Base-by-base conservation (phyloP, 2,888 invertebrate genomes). In the Sphecodes monilicornis region DNA sequence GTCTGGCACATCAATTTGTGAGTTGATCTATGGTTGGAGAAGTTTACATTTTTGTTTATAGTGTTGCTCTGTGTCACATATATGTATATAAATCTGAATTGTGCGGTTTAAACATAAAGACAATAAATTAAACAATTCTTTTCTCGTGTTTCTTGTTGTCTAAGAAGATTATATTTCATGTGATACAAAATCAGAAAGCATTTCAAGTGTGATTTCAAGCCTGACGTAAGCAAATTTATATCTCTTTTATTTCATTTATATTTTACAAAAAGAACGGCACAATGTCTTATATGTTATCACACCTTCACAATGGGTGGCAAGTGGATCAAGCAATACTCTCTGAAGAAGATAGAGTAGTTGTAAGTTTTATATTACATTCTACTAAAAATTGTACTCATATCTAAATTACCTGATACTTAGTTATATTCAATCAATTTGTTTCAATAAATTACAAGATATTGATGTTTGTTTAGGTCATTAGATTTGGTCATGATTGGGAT, bases 401-500 rank as follows among this genome's bases (percentile, higher is more conserved):
- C 73, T n/a, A n/a, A 22, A 60, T n/a, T n/a, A 16, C 39, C 8
- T 39, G 39, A 39, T 1, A n/a, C n/a, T n/a, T n/a, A 46, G 4
- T 54, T 32, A 5, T 3, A 26, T 16, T 26, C 3, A 18, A 32
- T 26, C 3, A 16, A 26, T 41, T 16, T 36, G n/a, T 54, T 10
- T 54, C 54, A n/a, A 8, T n/a, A 13, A 46, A 54, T 41, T 22
- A 39, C 1, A 18, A 36, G 16, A 18, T 26, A 72, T 57, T 39
- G n/a, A 50, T 39, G 8, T 76, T 78, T 46, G 92, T 94, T 29
- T 91, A 98, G 98, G 98, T 98, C 0, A 99, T 99, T 86, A 96
- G 99, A 81, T 99, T 99, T 95, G 99, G 99, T 0, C 99, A 99
- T 94, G 99, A 99, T 96, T 99, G 99, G 99, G 99, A 99, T 94